A percentile compares a stretch with the other conserved stretches of the same genome.
Conservation (phyloP, 2,797 vertebrate species). For the Sebastes itinus region DNA sequence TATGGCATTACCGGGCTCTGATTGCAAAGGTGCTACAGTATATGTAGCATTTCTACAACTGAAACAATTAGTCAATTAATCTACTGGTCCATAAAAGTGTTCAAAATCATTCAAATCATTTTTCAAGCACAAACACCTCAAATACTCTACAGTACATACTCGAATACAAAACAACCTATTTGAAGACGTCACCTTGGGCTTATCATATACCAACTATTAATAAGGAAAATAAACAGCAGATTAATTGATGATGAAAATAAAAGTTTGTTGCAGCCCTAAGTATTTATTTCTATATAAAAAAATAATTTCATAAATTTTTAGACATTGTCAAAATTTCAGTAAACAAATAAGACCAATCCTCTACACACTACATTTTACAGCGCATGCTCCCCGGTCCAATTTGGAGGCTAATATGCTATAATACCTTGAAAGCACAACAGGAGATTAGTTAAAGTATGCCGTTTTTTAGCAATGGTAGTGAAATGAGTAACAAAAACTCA, state of each 20-base stretch:
- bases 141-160: not conserved
- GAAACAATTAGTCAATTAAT: not conserved
- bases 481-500: not conserved
- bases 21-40: not conserved
- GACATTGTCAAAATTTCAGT: not conserved
- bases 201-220: not conserved
- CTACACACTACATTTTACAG: not conserved
- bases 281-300: not conserved
- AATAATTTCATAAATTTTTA: not conserved
- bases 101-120: not conserved
- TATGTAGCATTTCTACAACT: not conserved
- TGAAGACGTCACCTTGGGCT: not conserved
- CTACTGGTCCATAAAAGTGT: not conserved
- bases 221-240: not conserved
- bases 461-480: not conserved
- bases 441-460: not conserved
- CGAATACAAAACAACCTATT: not conserved
- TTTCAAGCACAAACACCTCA: not conserved
- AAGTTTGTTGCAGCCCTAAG: not conserved
- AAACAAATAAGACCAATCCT: not conserved
- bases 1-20: too few species aligned
- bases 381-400: not conserved
- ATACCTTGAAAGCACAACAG: not conserved
- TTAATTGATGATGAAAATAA: not conserved
- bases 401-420: not conserved